Percentiles rank a stretch among this genome's conserved stretches.
Conservation (phyloP, 2,113 vertebrate species). For the Eulemur rufifrons region DNA sequence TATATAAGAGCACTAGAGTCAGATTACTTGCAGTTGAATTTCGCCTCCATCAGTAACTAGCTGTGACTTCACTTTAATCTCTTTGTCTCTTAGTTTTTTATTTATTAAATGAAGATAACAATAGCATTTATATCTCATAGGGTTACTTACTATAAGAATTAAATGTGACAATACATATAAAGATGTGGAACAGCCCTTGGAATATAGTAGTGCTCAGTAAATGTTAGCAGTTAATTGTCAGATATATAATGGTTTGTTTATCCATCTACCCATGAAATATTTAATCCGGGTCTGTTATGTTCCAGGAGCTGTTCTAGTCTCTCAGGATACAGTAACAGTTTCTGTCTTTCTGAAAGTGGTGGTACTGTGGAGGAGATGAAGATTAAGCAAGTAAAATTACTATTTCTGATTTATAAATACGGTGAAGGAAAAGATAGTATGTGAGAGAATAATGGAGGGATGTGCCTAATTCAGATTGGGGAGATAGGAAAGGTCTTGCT, state of each 20-base stretch:
- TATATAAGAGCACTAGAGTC: not conserved
- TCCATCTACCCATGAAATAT: not conserved
- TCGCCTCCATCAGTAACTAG: not conserved
- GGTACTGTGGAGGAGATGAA: not conserved
- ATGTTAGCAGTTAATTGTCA: not conserved
- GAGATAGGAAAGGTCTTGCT: not conserved
- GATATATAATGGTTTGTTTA: not conserved
- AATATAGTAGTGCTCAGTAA: not conserved
- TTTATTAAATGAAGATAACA: not conserved
- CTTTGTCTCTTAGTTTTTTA: not conserved
- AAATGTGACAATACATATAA: not conserved
- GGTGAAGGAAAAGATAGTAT: not conserved
- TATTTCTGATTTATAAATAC: not conserved
- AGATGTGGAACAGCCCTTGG: not conserved
- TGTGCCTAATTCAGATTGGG: not conserved
- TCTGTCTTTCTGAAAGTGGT: not conserved
- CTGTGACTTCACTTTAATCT: not conserved
- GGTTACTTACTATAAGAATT: not conserved
- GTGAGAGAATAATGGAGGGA: not conserved
- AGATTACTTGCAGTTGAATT: not conserved
- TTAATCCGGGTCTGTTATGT: not conserved
- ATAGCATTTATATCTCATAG: not conserved
- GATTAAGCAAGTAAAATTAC: constrained; percentile 7
- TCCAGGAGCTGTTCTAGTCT: not conserved
- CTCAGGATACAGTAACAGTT: not conserved